phyloP scores from a whole-genome alignment of 2,797 vertebrate species.

The Choloepus didactylus region DNA sequence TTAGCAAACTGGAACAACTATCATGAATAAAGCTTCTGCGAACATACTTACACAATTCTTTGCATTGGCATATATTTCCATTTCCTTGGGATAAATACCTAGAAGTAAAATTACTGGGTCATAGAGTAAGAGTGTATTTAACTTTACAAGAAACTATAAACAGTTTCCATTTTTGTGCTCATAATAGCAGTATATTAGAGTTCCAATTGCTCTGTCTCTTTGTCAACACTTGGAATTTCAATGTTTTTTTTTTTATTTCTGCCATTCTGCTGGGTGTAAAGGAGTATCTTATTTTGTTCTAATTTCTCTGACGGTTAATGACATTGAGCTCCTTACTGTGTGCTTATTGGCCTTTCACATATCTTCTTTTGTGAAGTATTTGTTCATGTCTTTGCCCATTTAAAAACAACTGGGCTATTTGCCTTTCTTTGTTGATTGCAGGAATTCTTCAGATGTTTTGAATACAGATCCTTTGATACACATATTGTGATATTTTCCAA shows the following conservation, averaged over 20 bases:
- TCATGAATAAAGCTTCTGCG: background rate
- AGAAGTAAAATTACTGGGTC: background rate
- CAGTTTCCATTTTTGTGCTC: background rate
- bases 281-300: conserved; percentile 13
- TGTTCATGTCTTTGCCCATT: background rate
- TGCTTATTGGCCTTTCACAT: background rate
- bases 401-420: background rate
- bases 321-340: background rate
- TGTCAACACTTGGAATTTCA: background rate
- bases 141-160: background rate
- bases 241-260: background rate
- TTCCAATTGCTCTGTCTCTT: background rate
- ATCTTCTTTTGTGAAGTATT: background rate
- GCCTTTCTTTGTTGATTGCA: background rate
- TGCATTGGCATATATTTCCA: background rate
- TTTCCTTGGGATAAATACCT: background rate
- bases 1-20: background rate
- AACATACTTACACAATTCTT: background rate
- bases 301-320: background rate
- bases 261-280: background rate
- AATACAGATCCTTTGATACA: background rate
- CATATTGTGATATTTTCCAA: background rate
- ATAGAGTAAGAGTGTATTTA: background rate
- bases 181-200: background rate
- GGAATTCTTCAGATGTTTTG: background rate